phyloP scores from a whole-genome alignment of 2,888 invertebrate species.

The Aplocera efformata region DNA sequence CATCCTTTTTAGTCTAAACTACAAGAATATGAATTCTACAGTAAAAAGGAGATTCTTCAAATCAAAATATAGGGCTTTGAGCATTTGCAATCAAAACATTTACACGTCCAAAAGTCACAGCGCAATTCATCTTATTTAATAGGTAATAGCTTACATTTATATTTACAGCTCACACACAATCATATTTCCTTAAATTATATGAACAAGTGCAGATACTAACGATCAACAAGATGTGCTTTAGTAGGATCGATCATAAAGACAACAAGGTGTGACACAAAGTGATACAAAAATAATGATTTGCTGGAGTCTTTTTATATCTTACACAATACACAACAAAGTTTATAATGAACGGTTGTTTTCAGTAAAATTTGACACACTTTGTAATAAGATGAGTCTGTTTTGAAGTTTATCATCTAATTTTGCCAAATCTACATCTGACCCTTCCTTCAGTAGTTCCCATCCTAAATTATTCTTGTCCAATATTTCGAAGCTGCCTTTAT shows the following conservation, averaged over 20 bases:
- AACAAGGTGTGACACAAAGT: slow-evolving; percentile 36
- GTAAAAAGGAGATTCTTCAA: slow-evolving; percentile 9
- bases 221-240: slow-evolving; percentile 65
- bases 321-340: slow-evolving; percentile 72
- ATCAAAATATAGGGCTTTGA: slow-evolving; percentile 47
- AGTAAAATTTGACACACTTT: slow-evolving; percentile 47
- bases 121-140: slow-evolving; percentile 51
- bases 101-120: slow-evolving; percentile 64
- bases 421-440: slow-evolving; percentile 48
- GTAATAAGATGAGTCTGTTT: slow-evolving; percentile 53
- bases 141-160: slow-evolving; percentile 45
- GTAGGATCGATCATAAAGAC: slow-evolving; percentile 40
- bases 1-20: slow-evolving; percentile 11
- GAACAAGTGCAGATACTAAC: slow-evolving; percentile 63
- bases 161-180: slow-evolving; percentile 61
- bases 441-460: slow-evolving; percentile 83
- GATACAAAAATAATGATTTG: slow-evolving; percentile 74
- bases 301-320: slow-evolving; percentile 71
- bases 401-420: slow-evolving; percentile 66
- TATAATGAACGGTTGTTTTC: slow-evolving; percentile 68
- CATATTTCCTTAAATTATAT: slow-evolving; percentile 43
- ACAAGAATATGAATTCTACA: slow-evolving; percentile 16
- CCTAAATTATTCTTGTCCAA: slow-evolving; percentile 78
- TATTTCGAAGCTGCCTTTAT: slow-evolving; percentile 78
- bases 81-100: slow-evolving; percentile 54